Evolutionary conservation across 1,140 invertebrate genomes (phyloP).

Genomic region (Caenorhabditis brenneri): DNA sequence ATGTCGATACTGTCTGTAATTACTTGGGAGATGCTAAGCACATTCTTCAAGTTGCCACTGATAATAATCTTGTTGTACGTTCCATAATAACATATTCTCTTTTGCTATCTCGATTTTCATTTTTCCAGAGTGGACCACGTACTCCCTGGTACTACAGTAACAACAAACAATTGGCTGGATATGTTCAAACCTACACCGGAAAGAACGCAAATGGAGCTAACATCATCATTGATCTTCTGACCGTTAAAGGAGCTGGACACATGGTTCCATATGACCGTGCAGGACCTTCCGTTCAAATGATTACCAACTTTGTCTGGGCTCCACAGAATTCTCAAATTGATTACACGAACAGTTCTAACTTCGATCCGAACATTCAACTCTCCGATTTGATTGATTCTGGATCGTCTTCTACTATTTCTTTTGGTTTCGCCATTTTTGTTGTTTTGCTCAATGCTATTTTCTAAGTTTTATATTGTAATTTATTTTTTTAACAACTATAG

Average conservation of each 20-base stretch:
- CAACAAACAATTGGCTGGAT: slow-evolving; percentile 52
- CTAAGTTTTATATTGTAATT: neutral
- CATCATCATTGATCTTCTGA: slow-evolving; percentile 53
- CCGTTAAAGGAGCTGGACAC: slow-evolving; percentile 73
- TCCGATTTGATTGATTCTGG: neutral
- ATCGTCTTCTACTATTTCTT: neutral
- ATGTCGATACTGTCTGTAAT: slow-evolving; percentile 75
- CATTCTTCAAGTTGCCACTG: slow-evolving; percentile 57
- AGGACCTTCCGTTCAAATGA: slow-evolving; percentile 71
- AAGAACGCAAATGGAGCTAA: slow-evolving; percentile 19
- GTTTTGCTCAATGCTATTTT: neutral
- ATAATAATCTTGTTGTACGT: slow-evolving; percentile 32
- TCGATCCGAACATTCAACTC: slow-evolving; percentile 30
- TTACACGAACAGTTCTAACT: neutral
- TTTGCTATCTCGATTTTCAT: neutral
- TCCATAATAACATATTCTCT: neutral
- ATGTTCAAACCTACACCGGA: slow-evolving; percentile 45
- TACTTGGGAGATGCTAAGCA: slow-evolving; percentile 75
- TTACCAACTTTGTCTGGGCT: slow-evolving; percentile 63
- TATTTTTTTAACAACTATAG: neutral
- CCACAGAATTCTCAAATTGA: neutral
- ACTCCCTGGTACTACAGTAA: slow-evolving; percentile 28
- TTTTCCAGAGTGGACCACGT: neutral
- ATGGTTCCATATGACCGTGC: slow-evolving; percentile 75
- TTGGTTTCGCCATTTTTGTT: neutral